These are phyloP conservation scores for Kryptopterus vitreolus DNA, from an alignment of 2,797 vertebrate species.

Conservation along the genomic window DNA sequence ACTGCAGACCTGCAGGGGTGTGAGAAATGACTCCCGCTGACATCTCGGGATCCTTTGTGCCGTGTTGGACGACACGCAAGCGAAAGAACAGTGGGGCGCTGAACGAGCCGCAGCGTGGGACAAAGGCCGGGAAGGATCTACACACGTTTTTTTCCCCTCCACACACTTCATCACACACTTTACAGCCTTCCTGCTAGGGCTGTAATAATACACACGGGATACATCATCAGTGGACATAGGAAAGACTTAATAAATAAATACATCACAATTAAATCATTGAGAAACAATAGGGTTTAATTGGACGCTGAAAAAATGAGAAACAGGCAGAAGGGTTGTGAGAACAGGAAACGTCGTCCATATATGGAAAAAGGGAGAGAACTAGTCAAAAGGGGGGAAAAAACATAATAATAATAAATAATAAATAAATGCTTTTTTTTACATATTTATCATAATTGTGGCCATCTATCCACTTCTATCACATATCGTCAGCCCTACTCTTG, in stretches of 20 bases:
- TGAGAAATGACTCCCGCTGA: constrained; percentile 15
- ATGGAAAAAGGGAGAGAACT: neutral
- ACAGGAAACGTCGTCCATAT: neutral
- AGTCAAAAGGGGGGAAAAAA: neutral
- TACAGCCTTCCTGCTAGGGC: neutral
- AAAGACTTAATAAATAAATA: no score
- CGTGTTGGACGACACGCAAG: neutral
- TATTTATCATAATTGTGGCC: no score
- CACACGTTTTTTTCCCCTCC: neutral
- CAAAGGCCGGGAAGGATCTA: neutral
- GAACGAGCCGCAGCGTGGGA: neutral
- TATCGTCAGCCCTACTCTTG: neutral
- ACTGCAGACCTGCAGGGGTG: constrained; percentile 10
- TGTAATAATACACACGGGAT: neutral
- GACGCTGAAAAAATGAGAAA: neutral
- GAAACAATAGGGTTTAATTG: neutral
- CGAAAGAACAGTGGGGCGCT: neutral
- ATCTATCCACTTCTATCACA: no score
- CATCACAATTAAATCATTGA: neutral
- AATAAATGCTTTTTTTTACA: no score
- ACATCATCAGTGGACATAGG: no score
- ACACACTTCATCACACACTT: neutral
- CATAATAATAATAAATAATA: neutral
- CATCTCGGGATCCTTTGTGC: neutral
- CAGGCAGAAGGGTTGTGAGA: neutral